These are phyloP conservation scores for Chionoecetes opilio DNA, from an alignment of 1,140 invertebrate species.

Conservation along the genomic window DNA sequence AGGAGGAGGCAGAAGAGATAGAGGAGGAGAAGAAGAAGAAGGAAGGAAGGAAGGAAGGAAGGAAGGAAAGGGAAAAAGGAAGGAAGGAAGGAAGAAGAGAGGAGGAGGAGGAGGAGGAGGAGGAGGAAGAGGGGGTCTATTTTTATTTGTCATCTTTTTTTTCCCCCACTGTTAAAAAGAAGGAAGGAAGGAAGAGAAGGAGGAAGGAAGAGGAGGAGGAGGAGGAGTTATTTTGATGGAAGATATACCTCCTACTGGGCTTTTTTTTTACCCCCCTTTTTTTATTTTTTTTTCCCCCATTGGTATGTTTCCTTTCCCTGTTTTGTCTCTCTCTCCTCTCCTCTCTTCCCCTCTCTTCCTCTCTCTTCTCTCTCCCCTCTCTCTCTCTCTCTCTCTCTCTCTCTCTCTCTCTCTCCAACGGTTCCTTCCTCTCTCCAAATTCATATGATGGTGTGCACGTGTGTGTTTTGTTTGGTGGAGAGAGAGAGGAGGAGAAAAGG, in stretches of 20 bases:
- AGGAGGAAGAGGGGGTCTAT: not conserved
- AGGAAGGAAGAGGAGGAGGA: not conserved
- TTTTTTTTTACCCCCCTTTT: not conserved
- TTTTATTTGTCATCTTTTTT: no score
- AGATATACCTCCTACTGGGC: no score
- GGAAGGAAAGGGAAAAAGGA: not conserved
- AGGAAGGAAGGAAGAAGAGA: not conserved
- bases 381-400: not conserved
- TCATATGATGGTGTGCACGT: no score
- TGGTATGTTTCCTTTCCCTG: not conserved
- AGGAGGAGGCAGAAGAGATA: not conserved
- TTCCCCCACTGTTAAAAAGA: not conserved
- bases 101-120: not conserved
- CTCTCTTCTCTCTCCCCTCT: not conserved
- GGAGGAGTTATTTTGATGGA: no score
- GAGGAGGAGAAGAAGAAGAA: not conserved
- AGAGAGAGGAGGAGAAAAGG: not conserved
- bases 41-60: not conserved
- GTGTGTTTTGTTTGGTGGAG: no score
- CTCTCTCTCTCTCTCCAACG: not conserved
- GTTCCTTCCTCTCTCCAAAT: not conserved
- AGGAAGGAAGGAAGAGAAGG: not conserved
- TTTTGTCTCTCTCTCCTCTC: not conserved
- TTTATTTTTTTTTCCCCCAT: not conserved
- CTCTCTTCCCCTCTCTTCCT: not conserved